A percentile compares a stretch with the other conserved stretches of the same genome.
Conservation (phyloP, 2,113 vertebrate species). For the Talpa occidentalis region DNA sequence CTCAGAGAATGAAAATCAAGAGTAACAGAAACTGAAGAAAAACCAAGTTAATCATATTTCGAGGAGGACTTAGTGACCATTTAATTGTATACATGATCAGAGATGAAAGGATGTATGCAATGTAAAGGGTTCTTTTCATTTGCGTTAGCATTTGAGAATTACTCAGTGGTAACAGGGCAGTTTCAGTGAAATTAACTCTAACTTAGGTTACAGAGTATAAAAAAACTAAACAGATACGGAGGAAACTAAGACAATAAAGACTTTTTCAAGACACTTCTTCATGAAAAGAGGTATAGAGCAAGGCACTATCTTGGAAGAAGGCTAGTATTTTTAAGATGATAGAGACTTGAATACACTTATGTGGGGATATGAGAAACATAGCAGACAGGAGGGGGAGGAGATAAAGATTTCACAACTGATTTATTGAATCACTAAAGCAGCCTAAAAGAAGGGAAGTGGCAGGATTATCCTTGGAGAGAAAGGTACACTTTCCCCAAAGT, state of each 20-base stretch:
- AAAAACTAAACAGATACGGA: not conserved
- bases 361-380: not conserved
- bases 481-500: not conserved
- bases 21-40: not conserved
- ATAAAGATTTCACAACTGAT: not conserved
- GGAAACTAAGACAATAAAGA: not conserved
- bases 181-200: not conserved
- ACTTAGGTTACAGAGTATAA: not conserved
- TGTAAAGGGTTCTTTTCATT: not conserved
- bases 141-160: not conserved
- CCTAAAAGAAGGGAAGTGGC: not conserved
- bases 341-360: not conserved
- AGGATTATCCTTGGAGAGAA: not conserved
- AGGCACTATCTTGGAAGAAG: not conserved
- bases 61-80: not conserved
- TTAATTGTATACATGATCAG: not conserved
- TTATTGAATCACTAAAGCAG: not conserved
- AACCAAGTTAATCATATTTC: slow-evolving; percentile 17
- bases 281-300: not conserved
- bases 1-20: not conserved
- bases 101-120: not conserved
- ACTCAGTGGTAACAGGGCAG: not conserved
- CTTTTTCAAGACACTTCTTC: not conserved
- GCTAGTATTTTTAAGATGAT: not conserved
- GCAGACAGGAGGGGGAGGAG: not conserved